Conservation (phyloP, 2,888 invertebrate species). For the Drosophila pegasa region DNA sequence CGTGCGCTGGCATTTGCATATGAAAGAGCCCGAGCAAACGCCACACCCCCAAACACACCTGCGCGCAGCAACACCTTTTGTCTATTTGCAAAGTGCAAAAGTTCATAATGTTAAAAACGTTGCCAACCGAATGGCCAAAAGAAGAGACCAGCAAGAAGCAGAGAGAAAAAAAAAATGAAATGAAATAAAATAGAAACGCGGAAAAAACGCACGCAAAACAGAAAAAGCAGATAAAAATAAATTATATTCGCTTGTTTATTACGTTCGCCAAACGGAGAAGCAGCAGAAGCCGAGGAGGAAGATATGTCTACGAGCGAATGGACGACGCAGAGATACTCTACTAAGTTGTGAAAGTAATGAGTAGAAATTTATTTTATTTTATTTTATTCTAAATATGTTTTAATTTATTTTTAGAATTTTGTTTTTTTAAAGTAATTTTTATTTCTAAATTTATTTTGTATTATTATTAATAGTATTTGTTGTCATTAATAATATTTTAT, state of each 20-base stretch:
- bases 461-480: too few relatives aligned
- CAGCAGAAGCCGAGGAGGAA: background rate
- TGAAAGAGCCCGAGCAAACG: conserved; percentile 8
- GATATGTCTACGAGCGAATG: background rate
- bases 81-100: conserved; percentile 72
- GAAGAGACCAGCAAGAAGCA: conserved; percentile 8
- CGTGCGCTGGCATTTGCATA: conserved; percentile 57
- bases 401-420: too few relatives aligned
- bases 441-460: too few relatives aligned
- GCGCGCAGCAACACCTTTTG: conserved; percentile 46
- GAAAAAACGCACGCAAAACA: conserved; percentile 12
- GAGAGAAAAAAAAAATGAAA: background rate
- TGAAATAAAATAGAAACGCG: conserved; percentile 9
- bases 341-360: too few relatives aligned
- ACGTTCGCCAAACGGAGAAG: conserved; percentile 23
- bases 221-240: conserved; percentile 57
- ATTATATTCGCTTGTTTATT: conserved; percentile 57
- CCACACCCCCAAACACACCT: conserved; percentile 1
- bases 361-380: background rate
- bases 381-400: too few relatives aligned
- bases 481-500: background rate
- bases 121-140: conserved; percentile 55
- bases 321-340: conserved; percentile 14
- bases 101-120: conserved; percentile 62
- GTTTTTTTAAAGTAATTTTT: too few relatives aligned